Conservation (phyloP, 2,888 invertebrate species). For the Zygogramma bicolorata region DNA sequence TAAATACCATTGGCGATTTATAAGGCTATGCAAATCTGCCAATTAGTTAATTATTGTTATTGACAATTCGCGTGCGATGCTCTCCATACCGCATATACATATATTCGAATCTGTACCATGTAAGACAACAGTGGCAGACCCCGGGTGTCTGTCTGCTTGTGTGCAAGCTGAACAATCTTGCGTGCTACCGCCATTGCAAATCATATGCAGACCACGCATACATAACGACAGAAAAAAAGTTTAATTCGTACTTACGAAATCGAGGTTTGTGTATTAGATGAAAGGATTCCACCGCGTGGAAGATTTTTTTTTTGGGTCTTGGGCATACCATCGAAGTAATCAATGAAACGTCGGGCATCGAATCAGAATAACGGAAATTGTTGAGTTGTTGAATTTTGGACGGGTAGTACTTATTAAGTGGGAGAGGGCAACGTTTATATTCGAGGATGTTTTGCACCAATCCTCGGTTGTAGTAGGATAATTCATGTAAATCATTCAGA, state of each 20-base stretch:
- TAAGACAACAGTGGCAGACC: conserved; percentile 60
- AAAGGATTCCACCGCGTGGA: conserved; percentile 25
- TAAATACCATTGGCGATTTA: conserved; percentile 46
- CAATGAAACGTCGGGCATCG: conserved; percentile 14
- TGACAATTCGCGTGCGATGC: conserved; percentile 65
- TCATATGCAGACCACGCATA: conserved; percentile 19
- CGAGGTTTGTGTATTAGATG: conserved; percentile 20
- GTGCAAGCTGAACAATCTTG: conserved; percentile 17
- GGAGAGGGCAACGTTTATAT: background rate
- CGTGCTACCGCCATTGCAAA: conserved; percentile 27
- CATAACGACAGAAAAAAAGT: background rate
- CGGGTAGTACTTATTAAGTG: background rate
- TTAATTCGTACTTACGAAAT: background rate
- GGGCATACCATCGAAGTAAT: conserved; percentile 28
- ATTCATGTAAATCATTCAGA: background rate
- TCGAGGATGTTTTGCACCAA: background rate
- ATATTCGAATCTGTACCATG: conserved; percentile 53
- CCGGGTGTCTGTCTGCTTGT: conserved; percentile 58
- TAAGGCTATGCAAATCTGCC: conserved; percentile 61
- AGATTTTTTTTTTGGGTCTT: conserved; percentile 11
- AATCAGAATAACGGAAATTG: background rate
- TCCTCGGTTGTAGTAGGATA: background rate
- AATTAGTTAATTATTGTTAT: conserved; percentile 68
- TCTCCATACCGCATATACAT: conserved; percentile 47
- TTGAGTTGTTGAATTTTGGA: conserved; percentile 4